Percentiles rank a stretch among this genome's conserved stretches.
Conservation (phyloP, 2,797 vertebrate species). For the Passerculus sandwichensis region DNA sequence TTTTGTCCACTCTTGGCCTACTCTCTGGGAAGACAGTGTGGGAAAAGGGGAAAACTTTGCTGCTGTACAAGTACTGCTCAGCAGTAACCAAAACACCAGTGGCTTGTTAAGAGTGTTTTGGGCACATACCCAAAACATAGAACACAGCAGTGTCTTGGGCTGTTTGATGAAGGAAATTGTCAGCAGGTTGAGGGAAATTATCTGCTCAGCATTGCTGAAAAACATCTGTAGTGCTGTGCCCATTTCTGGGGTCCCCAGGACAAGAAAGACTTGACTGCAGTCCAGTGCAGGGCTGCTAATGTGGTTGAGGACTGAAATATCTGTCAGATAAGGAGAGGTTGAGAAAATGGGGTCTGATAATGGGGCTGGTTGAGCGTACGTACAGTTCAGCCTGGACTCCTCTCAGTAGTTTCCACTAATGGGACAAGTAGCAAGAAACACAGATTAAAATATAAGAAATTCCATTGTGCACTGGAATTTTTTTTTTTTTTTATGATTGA, state of each 20-base stretch:
- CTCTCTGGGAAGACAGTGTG: fast-evolving
- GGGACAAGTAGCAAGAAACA: neutral
- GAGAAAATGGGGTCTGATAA: neutral
- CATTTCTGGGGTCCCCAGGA: neutral
- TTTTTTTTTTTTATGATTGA: neutral
- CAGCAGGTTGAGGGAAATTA: neutral
- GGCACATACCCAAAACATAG: neutral
- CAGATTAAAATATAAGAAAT: neutral
- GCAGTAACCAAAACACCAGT: neutral
- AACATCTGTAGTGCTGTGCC: neutral
- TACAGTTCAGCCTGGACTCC: neutral
- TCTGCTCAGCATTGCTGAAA: neutral
- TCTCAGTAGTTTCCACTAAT: neutral
- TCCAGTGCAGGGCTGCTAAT: no score
- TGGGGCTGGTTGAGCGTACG: neutral
- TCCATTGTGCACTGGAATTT: neutral
- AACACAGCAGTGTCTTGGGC: neutral
- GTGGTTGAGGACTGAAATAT: neutral
- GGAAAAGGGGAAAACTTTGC: neutral
- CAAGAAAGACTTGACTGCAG: neutral
- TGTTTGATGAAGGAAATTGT: neutral
- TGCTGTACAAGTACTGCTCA: neutral
- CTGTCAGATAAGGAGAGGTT: neutral
- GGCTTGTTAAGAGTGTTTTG: neutral
- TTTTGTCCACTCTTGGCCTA: neutral